Base-by-base conservation (phyloP, 2,797 vertebrate genomes). In the Fundulus diaphanus region DNA sequence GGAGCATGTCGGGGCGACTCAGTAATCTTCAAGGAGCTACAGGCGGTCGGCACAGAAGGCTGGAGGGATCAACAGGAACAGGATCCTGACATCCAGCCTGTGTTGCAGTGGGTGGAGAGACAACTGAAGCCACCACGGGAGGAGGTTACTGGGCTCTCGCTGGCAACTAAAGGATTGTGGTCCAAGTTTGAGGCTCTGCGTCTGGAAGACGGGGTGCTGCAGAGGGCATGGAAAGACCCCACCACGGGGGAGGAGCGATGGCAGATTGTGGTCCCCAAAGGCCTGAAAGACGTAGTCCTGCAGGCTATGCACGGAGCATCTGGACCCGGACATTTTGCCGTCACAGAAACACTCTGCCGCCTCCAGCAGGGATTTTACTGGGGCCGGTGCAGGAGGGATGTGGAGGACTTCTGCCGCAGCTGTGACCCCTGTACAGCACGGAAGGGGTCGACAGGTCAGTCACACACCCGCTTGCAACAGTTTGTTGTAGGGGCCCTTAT, bases 391-490 rank as follows among this genome's bases (percentile, higher is more conserved):
- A 63, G 59, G 59, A 63, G 59, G 18, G 59, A 63, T 18, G 59
- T 63, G 16, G 31, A 63, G 31, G 31, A 63, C 33, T 63, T 63
- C 24, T 56, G 54, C 9, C n/a, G 54, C 24, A 5, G 22, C n/a
- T 56, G 24, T 56, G 54, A 56, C n/a, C 59, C 33, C 59, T 63
- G 59, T 7, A 22, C 31, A 22, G 59, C 59, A 16, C 5, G 16
- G 16, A 63, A 65, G 22, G 61, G 18, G 5, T 33, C 35, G 9
- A 1, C 61, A 9, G 35, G 61, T 3, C 61, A 40, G 61, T 76
- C 72, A 78, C 61, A 70, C 72, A 72, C 72, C 73, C 22, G 54
- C 59, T 44, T 82, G 61, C 56, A 61, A 5, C 2, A n/a, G n/a
- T n/a, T n/a, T n/a, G n/a, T n/a, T n/a, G n/a, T n/a, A n/a, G n/a